Conservation (phyloP, 2,888 invertebrate genomes). For the Nasonia oneida region DNA sequence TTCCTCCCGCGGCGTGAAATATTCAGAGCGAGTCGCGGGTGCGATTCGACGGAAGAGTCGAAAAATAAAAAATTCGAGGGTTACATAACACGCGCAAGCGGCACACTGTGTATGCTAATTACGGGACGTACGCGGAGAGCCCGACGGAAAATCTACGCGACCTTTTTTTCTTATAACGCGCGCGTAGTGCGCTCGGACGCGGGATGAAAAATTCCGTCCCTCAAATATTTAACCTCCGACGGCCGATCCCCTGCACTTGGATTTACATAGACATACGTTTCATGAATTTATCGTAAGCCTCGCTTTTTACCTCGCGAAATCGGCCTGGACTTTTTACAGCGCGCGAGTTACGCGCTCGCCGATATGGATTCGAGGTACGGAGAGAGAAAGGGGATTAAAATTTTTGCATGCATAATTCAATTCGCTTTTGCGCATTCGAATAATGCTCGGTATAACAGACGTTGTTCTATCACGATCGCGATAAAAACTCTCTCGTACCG, state of each 20-base stretch:
- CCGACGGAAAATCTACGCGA: no score
- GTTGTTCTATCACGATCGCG: background rate
- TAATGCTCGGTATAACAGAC: background rate
- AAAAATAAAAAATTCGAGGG: background rate
- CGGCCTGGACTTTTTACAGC: background rate
- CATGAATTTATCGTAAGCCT: background rate
- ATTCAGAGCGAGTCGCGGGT: no score
- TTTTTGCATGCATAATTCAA: slow-evolving; percentile 4
- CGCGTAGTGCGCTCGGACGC: background rate
- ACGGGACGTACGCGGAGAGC: background rate
- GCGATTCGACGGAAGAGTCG: background rate
- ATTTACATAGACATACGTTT: slow-evolving; percentile 8
- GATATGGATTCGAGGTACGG: background rate
- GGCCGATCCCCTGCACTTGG: background rate
- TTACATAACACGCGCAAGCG: no score
- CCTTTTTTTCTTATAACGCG: background rate
- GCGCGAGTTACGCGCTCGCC: background rate
- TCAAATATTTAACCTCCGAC: background rate
- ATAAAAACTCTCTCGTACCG: no score
- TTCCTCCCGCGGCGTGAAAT: background rate
- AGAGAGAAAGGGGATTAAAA: background rate
- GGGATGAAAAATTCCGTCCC: background rate
- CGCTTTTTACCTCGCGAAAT: background rate
- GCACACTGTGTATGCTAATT: background rate
- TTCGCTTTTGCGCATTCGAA: background rate